Evolutionary conservation across 1,140 invertebrate species (phyloP), one percentile per base, ranked within the genome.

Genomic region (Camponotus pennsylvanicus): DNA sequence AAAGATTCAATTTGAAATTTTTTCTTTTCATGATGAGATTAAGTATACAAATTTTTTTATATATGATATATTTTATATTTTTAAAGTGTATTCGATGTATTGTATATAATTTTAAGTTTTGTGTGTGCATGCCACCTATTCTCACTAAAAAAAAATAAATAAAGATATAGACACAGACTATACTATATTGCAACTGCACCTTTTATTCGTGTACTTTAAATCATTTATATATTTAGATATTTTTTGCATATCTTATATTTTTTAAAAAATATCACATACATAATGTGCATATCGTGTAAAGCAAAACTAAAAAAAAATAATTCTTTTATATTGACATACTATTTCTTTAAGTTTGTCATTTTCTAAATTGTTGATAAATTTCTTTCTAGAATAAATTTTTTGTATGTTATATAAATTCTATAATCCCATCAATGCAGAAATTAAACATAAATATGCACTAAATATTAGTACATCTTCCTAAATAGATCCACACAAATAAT

Each of bases 111-210:
- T 52, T 70, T 40, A 34, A 55, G 9, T 69, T 52, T 70, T 27
- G 42, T 70, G 64, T 27, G 42, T 70, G 77, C 77, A 80, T 80
- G 77, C 77, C 37, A 69, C 11, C 27, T 78, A 67, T 40, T 69
- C 3, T 79, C 40, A 49, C 76, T 78, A 78, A 79, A 67, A 79
- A 70, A 70, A 55, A 15, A 80, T 80, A 70, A 52, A 79, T 79
- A 79, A 80, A 80, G 0, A 49, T 59, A 11, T 13, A 42, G 9
- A 61, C 55, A 59, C 7, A 27, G 27, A 59, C 37, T 79, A 69
- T 34, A 52, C 49, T 52, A 52, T 55, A 52, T 27, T 18, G 61
- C 63, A 79, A 69, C 13, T 79, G n/a, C 34, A 40, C 0, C 63
- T 79, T 64, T 67, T n/a, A 27, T 69, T 61, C 15, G 40, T 34